Base-by-base conservation (phyloP, 2,113 vertebrate genomes). In the Paraplagusia blochii region DNA sequence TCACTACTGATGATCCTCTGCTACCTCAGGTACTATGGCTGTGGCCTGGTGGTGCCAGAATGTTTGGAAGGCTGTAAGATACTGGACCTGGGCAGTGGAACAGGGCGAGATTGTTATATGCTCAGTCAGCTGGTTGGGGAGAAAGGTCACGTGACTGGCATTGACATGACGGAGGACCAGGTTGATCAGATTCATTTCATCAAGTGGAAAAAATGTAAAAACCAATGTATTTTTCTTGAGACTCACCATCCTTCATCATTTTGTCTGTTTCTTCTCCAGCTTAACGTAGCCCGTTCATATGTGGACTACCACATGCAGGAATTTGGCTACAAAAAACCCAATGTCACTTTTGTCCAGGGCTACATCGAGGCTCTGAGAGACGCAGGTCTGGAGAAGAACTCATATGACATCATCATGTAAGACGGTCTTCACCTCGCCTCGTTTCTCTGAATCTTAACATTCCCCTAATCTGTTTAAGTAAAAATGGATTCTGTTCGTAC, bases 141-240 rank as follows among this genome's bases (percentile, higher is more conserved):
- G 83, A 86, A 51, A 3, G 94, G 95, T 10, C 88, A 90, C 0
- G 50, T 96, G 66, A 94, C 92, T 0, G 93, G 94, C 1, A 79
- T 94, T 45, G 94, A 96, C 70, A 94, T 97, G 94, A 97, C 94
- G 0, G 10, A 91, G 38, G 38, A 66, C 36, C 95, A 95, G 88
- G 94, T 85, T 45, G 33, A 5, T 29, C 22, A 29, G 22, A 2
- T 29, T 29, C 22, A 4, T 29, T 29, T 29, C 6, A 29, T 29
- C 22, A 4, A 29, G 22, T 29, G 22, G 22, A 29, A 29, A n/a
- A 29, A 6, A 29, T 29, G 22, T 29, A 6, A 29, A 29, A 29
- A 29, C 3, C 3, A 6, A 4, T 29, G 2, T 29, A 4, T 29
- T 29, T 29, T 29, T 29, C 6, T 29, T 29, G 22, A 4, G 22